Conservation (phyloP, 2,888 invertebrate genomes). For the Agrochola macilenta region DNA sequence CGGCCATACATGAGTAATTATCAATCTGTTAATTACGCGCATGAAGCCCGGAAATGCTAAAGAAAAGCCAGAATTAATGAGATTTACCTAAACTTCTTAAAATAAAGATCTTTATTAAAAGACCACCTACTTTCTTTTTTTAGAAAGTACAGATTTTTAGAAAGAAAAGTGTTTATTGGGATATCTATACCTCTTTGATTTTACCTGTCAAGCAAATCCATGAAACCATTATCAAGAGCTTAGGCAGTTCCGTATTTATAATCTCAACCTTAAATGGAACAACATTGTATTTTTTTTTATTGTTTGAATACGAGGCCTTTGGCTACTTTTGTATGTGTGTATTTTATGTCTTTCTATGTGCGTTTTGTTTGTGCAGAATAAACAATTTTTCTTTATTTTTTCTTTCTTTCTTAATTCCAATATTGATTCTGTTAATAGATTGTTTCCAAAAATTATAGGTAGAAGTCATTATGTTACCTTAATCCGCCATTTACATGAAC, state of each 20-base stretch:
- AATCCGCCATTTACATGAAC: not conserved
- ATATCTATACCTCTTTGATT: not conserved
- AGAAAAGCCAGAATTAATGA: slow-evolving; percentile 8
- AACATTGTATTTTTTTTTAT: no score
- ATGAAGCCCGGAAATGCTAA: not conserved
- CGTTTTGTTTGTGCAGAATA: no score
- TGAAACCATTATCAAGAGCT: slow-evolving; percentile 26
- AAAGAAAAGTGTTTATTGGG: not conserved
- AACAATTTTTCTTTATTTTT: no score
- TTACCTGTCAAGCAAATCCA: not conserved
- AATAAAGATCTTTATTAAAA: no score
- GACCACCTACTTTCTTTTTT: no score
- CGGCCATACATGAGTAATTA: not conserved
- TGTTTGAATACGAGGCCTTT: no score
- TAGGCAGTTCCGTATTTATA: slow-evolving; percentile 13
- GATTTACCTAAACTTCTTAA: no score
- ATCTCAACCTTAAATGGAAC: slow-evolving; percentile 4
- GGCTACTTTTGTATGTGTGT: no score
- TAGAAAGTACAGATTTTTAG: not conserved
- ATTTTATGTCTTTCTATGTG: no score
- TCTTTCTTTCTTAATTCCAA: not conserved
- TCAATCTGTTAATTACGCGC: not conserved
- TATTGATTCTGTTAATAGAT: slow-evolving; percentile 27
- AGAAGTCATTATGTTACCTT: slow-evolving; percentile 11
- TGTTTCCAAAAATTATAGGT: slow-evolving; percentile 18